phyloP scores from a whole-genome alignment of 2,888 invertebrate species.

The Empis stercorea region DNA sequence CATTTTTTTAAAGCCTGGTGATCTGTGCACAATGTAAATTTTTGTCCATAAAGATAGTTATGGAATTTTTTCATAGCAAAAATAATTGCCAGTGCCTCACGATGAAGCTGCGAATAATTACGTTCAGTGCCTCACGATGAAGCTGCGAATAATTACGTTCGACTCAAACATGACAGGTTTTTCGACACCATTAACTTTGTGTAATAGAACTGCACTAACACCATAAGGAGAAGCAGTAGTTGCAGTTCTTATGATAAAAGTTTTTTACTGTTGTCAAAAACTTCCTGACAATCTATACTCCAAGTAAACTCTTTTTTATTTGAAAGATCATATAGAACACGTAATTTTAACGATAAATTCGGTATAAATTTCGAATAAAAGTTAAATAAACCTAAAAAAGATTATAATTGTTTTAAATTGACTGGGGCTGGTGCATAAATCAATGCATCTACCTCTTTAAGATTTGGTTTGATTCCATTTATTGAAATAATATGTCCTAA shows the following conservation, averaged over 20 bases:
- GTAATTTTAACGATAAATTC: slow-evolving; percentile 3
- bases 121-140: not conserved
- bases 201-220: not conserved
- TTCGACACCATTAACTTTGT: not conserved
- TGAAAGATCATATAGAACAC: slow-evolving; percentile 2
- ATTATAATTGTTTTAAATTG: slow-evolving; percentile 4
- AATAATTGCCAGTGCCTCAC: not conserved
- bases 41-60: not conserved
- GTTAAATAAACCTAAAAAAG: slow-evolving; percentile 6
- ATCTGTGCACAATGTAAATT: not conserved
- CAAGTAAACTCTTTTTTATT: not conserved
- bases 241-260: not conserved
- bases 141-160: not conserved
- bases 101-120: not conserved
- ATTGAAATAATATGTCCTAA: slow-evolving; percentile 7
- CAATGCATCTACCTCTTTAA: slow-evolving; percentile 7
- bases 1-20: not conserved
- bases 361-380: slow-evolving; percentile 6
- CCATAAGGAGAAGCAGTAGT: not conserved
- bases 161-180: too few relatives aligned
- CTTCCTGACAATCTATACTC: not conserved
- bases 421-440: slow-evolving; percentile 5
- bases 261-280: not conserved
- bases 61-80: not conserved
- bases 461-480: slow-evolving; percentile 4